Evolutionary conservation across 2,113 vertebrate species (phyloP).

Genomic region (Hoplias malabaricus): DNA sequence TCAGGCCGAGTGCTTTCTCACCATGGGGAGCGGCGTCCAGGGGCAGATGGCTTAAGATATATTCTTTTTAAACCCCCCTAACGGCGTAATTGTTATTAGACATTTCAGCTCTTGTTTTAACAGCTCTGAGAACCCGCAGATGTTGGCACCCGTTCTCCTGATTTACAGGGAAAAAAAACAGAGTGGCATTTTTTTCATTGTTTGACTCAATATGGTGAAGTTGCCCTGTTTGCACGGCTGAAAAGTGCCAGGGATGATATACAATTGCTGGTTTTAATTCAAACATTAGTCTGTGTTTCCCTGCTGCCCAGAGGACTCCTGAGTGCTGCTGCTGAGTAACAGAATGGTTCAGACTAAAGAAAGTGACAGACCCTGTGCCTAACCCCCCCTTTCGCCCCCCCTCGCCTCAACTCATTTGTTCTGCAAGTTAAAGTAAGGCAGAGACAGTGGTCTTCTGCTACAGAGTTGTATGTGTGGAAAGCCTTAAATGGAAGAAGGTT

Average conservation of each 20-base stretch:
- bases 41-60: conserved; percentile 67
- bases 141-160: conserved; percentile 82
- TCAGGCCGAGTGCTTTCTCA: conserved; percentile 71
- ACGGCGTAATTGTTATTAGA: conserved; percentile 80
- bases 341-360: conserved; percentile 67
- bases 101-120: conserved; percentile 81
- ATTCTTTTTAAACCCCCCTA: conserved; percentile 72
- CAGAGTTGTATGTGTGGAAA: conserved; percentile 57
- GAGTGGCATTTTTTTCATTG: conserved; percentile 83
- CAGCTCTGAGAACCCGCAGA: conserved; percentile 96
- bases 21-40: conserved; percentile 74
- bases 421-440: conserved; percentile 63
- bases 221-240: conserved; percentile 80
- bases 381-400: conserved; percentile 42
- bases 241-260: conserved; percentile 77
- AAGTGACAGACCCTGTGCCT: conserved; percentile 50
- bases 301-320: conserved; percentile 58
- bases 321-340: conserved; percentile 57
- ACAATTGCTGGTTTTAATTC: conserved; percentile 78
- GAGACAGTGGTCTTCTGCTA: conserved; percentile 53
- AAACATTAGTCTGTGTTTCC: conserved; percentile 70
- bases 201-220: conserved; percentile 99
- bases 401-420: conserved; percentile 32
- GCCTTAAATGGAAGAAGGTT: conserved; percentile 62
- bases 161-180: conserved; percentile 73